Evolutionary conservation across 2,113 vertebrate species (phyloP).

Genomic region (Furnarius figulus): DNA sequence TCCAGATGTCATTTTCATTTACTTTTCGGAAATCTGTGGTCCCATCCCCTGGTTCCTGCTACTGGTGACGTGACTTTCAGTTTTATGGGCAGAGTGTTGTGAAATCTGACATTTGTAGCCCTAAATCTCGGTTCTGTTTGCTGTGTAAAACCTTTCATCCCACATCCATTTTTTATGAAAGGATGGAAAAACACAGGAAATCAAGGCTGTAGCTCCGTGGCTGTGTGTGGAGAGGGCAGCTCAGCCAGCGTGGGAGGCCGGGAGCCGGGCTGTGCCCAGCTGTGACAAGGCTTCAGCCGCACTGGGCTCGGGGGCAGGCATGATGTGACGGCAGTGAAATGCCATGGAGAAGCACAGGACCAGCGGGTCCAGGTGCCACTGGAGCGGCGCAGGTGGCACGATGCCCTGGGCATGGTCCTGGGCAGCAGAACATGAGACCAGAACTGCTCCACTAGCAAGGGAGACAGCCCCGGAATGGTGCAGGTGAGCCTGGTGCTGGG

Average conservation of each 20-base stretch:
- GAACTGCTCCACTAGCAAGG: rapidly evolving
- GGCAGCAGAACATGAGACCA: not conserved
- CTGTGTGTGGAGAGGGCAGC: not conserved
- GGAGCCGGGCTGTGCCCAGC: not conserved
- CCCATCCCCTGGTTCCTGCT: not conserved
- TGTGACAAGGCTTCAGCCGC: not conserved
- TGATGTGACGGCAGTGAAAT: rapidly evolving
- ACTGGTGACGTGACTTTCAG: not conserved
- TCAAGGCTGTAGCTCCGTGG: not conserved
- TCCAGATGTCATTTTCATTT: not conserved
- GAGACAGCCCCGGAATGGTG: rapidly evolving
- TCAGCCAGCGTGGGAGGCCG: not conserved
- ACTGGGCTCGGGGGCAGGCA: not conserved
- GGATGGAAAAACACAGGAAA: not conserved
- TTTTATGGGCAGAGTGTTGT: conserved; percentile 3
- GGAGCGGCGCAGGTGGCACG: rapidly evolving
- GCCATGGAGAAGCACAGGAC: not conserved
- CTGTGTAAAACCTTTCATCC: conserved; percentile 62
- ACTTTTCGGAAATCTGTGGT: not conserved
- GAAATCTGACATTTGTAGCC: conserved; percentile 27
- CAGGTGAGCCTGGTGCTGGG: not conserved
- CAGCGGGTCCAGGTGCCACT: rapidly evolving
- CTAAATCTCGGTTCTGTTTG: conserved; percentile 57
- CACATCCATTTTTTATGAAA: conserved; percentile 56
- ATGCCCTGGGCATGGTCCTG: rapidly evolving